Evolutionary conservation across 2,888 invertebrate species (phyloP).

Genomic region (Pandemis corylana): DNA sequence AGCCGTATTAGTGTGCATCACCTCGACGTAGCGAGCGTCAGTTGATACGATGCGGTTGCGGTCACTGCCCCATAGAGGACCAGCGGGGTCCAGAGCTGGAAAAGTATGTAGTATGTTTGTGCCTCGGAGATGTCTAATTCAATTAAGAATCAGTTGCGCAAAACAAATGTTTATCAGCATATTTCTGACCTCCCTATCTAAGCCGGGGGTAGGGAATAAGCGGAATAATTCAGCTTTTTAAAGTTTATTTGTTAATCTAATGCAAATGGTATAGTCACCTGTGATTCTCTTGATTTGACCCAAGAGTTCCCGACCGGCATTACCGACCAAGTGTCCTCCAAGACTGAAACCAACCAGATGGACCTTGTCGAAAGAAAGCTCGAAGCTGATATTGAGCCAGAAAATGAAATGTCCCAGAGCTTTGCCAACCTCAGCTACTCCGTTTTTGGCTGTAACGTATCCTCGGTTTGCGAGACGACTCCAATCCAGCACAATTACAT

Average conservation of each 20-base stretch:
- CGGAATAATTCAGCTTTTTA: too few relatives aligned
- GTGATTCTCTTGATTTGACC: constrained; percentile 65
- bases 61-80: constrained; percentile 64
- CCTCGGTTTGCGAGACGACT: constrained; percentile 61
- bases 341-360: constrained; percentile 78
- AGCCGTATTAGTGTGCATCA: constrained; percentile 70
- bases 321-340: constrained; percentile 74
- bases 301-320: constrained; percentile 62
- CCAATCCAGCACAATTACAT: constrained; percentile 78
- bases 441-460: constrained; percentile 65
- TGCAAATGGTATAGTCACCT: constrained; percentile 50
- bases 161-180: too few relatives aligned
- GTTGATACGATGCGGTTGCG: constrained; percentile 53
- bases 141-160: too few relatives aligned
- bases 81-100: constrained; percentile 74
- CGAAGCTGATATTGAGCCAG: constrained; percentile 56
- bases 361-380: constrained; percentile 57
- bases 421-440: constrained; percentile 58
- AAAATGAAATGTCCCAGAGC: constrained; percentile 61
- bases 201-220: too few relatives aligned
- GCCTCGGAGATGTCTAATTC: too few relatives aligned
- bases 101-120: constrained; percentile 7
- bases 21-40: constrained; percentile 72
- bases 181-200: too few relatives aligned
- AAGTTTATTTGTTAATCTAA: too few relatives aligned